These are phyloP conservation scores for Dicrurus megarhynchus DNA, from an alignment of 2,113 vertebrate species.

Conservation along the genomic window DNA sequence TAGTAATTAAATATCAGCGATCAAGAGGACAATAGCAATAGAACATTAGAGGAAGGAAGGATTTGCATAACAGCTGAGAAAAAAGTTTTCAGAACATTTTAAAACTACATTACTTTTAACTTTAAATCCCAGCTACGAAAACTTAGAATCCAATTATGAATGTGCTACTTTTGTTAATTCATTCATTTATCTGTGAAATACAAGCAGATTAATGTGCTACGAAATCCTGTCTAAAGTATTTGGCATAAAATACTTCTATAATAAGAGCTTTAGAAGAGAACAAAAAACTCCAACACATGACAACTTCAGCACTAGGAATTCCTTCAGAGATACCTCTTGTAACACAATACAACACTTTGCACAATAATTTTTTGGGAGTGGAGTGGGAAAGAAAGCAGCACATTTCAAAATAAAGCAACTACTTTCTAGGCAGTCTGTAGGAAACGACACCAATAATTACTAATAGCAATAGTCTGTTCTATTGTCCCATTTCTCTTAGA, in stretches of 20 bases:
- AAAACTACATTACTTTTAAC: not conserved
- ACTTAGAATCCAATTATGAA: conserved; percentile 16
- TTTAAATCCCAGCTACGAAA: conserved; percentile 1
- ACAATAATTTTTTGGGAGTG: not conserved
- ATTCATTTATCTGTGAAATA: conserved; percentile 26
- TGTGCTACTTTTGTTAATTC: not conserved
- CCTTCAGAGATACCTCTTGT: not conserved
- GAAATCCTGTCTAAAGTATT: not conserved
- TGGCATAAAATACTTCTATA: not conserved
- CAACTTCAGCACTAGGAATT: not conserved
- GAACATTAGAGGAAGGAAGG: not conserved
- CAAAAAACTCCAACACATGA: not conserved
- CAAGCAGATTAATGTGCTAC: conserved; percentile 3
- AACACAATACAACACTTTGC: not conserved
- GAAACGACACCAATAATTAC: not conserved
- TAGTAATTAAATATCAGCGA: not conserved
- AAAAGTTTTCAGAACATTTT: not conserved
- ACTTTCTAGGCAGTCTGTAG: not conserved
- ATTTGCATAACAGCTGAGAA: not conserved
- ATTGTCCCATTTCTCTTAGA: not conserved
- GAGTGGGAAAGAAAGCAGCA: not conserved
- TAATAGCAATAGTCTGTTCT: not conserved
- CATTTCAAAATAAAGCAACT: not conserved
- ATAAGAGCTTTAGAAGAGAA: not conserved
- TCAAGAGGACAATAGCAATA: not conserved